Conservation (phyloP, 2,113 vertebrate species). For the Phrynosoma blainvillii region DNA sequence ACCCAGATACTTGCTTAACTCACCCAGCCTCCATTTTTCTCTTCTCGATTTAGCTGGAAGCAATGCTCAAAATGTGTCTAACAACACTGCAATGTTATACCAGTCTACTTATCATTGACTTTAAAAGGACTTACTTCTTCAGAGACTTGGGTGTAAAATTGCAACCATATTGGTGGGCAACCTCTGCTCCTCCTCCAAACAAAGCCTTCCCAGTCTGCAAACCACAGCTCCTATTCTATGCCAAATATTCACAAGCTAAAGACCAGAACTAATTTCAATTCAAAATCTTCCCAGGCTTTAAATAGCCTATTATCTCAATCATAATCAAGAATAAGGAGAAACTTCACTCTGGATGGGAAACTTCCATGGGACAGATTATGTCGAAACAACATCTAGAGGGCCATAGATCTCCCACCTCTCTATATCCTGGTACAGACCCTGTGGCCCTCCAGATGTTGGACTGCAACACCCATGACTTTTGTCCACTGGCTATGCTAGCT, state of each 20-base stretch:
- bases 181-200: neutral
- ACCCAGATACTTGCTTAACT: too few relatives aligned
- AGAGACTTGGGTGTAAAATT: neutral
- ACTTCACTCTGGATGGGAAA: neutral
- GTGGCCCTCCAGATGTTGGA: too few relatives aligned
- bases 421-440: too few relatives aligned
- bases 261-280: neutral
- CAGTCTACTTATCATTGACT: neutral
- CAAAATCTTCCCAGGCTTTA: neutral
- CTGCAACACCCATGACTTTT: too few relatives aligned
- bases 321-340: neutral
- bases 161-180: too few relatives aligned
- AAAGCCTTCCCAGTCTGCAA: neutral
- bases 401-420: too few relatives aligned
- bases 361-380: neutral
- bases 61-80: neutral
- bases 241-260: neutral
- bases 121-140: neutral
- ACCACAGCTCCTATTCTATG: too few relatives aligned
- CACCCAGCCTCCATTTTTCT: too few relatives aligned
- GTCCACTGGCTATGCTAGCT: too few relatives aligned
- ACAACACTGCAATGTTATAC: neutral
- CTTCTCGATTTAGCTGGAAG: too few relatives aligned
- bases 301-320: neutral
- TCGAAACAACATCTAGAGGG: too few relatives aligned